These are phyloP conservation scores for Sciurus carolinensis DNA, from an alignment of 2,797 vertebrate species.

Conservation along the genomic window DNA sequence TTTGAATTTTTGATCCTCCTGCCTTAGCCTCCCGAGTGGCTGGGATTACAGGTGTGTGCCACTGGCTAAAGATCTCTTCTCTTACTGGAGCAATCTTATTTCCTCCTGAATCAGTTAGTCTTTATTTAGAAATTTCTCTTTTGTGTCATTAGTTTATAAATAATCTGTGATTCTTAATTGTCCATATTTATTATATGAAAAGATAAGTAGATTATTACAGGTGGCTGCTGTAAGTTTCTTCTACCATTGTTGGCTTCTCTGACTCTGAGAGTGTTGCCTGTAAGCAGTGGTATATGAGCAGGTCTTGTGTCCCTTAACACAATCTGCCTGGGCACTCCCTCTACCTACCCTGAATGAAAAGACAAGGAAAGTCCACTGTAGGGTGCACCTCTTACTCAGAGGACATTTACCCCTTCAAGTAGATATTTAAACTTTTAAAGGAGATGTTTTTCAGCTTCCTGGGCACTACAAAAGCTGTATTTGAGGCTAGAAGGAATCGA, in stretches of 20 bases:
- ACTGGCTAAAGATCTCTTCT: not conserved
- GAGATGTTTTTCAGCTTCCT: not conserved
- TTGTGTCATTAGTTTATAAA: not conserved
- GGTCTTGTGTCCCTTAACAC: not conserved
- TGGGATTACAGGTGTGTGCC: too few relatives aligned
- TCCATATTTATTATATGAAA: not conserved
- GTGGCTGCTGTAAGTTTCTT: not conserved
- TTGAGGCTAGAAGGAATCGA: not conserved
- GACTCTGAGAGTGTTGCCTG: not conserved
- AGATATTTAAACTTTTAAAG: not conserved
- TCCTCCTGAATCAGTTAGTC: not conserved
- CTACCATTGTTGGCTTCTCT: not conserved
- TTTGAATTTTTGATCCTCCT: too few relatives aligned
- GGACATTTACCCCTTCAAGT: not conserved
- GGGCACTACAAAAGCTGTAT: not conserved
- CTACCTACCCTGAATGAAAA: not conserved
- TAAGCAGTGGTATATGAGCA: not conserved
- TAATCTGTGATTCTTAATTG: not conserved
- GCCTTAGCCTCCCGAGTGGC: too few relatives aligned
- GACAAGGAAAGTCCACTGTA: not conserved
- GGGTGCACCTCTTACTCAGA: not conserved
- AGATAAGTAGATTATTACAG: not conserved
- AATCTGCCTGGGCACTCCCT: not conserved
- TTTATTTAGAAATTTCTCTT: slow-evolving; percentile 25
- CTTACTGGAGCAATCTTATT: not conserved